Conservation (phyloP, 2,113 vertebrate species). For the Cebidichthys violaceus region DNA sequence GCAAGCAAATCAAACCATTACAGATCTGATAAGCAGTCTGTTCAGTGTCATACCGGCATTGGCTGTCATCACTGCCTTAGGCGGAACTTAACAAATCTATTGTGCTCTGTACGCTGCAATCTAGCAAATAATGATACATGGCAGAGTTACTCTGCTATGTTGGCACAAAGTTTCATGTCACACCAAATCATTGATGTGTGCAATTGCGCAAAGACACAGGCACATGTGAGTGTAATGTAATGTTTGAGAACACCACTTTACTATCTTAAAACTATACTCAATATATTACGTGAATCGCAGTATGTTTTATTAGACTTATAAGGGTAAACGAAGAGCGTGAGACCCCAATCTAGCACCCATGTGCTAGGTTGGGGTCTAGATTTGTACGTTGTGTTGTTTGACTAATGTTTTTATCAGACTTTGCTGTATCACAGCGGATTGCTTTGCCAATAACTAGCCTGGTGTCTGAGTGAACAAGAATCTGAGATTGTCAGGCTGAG, state of each 20-base stretch:
- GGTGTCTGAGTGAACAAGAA: slow-evolving; percentile 87
- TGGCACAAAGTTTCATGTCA: slow-evolving; percentile 27
- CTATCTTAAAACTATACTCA: not conserved
- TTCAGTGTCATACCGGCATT: slow-evolving; percentile 60
- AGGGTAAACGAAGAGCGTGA: not conserved
- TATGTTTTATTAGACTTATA: not conserved
- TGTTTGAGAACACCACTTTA: not conserved
- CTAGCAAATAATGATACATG: slow-evolving; percentile 30
- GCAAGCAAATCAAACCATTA: slow-evolving; percentile 67
- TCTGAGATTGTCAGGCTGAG: slow-evolving; percentile 92
- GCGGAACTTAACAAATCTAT: slow-evolving; percentile 65
- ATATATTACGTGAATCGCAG: not conserved
- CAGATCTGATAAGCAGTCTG: slow-evolving; percentile 76
- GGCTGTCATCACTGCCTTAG: slow-evolving; percentile 59
- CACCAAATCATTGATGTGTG: slow-evolving; percentile 14
- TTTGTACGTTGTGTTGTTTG: slow-evolving; percentile 76
- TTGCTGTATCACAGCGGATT: slow-evolving; percentile 93
- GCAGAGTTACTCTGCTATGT: not conserved
- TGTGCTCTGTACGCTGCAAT: slow-evolving; percentile 32
- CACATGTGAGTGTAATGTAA: not conserved
- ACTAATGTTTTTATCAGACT: slow-evolving; percentile 91
- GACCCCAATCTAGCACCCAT: slow-evolving; percentile 3
- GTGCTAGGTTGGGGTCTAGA: slow-evolving; percentile 23
- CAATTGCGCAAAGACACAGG: slow-evolving; percentile 11
- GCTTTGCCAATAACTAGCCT: slow-evolving; percentile 98